phyloP scores from a whole-genome alignment of 2,113 vertebrate species.

The Nematolebias whitei region DNA sequence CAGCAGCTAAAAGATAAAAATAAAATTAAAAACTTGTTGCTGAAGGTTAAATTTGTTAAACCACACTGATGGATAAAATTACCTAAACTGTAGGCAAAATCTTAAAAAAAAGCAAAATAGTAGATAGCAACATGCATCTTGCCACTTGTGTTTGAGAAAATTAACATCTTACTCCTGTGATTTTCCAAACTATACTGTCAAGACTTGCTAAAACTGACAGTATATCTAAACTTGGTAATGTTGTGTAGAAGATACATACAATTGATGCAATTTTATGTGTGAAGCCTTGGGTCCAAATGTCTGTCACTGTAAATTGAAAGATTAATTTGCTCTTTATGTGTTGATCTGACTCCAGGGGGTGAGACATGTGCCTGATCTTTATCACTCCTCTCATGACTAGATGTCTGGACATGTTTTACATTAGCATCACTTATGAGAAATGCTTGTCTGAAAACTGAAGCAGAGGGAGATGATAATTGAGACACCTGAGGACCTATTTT shows the following conservation, averaged over 20 bases:
- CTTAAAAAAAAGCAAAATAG: too few relatives aligned
- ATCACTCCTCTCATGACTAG: slow-evolving; percentile 14
- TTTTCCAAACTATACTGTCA: background rate
- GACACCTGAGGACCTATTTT: slow-evolving; percentile 69
- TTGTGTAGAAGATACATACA: background rate
- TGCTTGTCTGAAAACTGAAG: slow-evolving; percentile 19
- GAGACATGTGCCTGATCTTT: slow-evolving; percentile 28
- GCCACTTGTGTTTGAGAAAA: background rate
- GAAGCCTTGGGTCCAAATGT: background rate
- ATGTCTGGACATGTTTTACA: slow-evolving; percentile 61
- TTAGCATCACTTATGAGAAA: slow-evolving; percentile 38
- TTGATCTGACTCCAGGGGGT: slow-evolving; percentile 8
- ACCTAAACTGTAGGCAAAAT: too few relatives aligned
- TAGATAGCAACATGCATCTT: slow-evolving; percentile 7
- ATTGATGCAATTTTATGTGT: background rate
- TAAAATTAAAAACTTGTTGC: too few relatives aligned
- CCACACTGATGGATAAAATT: too few relatives aligned
- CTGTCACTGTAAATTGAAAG: background rate
- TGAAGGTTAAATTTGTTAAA: too few relatives aligned
- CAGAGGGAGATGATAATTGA: slow-evolving; percentile 65
- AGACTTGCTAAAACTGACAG: background rate
- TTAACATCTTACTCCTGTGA: background rate
- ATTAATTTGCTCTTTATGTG: background rate
- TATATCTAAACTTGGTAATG: background rate
- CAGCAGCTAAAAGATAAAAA: too few relatives aligned